Conservation (phyloP, 2,797 vertebrate species). For the Esox masquinongy region DNA sequence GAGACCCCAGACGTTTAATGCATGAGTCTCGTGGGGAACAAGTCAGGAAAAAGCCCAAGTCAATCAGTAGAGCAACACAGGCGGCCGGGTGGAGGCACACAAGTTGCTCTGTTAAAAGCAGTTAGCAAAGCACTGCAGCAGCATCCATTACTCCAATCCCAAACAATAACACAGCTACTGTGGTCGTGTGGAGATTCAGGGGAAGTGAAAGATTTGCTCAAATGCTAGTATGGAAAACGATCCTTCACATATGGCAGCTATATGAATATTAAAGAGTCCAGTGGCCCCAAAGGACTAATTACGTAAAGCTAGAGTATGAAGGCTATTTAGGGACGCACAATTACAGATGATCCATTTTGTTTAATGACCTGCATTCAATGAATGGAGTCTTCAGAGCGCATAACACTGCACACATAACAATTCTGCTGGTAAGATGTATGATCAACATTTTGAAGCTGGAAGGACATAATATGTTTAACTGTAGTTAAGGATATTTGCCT, state of each 20-base stretch:
- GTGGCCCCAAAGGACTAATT: constrained; percentile 9
- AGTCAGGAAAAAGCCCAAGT: constrained; percentile 15
- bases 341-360: constrained; percentile 31
- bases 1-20: constrained; percentile 2
- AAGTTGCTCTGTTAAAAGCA: background rate
- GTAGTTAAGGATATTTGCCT: constrained; percentile 38
- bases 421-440: constrained; percentile 20
- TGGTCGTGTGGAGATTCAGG: constrained; percentile 14
- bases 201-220: constrained; percentile 21
- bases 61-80: constrained; percentile 18
- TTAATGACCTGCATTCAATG: constrained; percentile 22
- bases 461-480: constrained; percentile 35
- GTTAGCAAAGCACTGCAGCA: background rate
- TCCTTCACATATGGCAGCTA: constrained; percentile 20
- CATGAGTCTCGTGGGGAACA: background rate
- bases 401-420: constrained; percentile 24
- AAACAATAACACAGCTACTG: constrained; percentile 23
- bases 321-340: constrained; percentile 19
- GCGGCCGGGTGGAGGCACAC: background rate
- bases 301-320: constrained; percentile 25
- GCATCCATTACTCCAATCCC: constrained; percentile 17
- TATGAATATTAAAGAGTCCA: constrained; percentile 35
- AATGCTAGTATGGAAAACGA: constrained; percentile 14
- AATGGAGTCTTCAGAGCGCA: constrained; percentile 29
- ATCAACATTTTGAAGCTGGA: constrained; percentile 24